Conservation (phyloP, 2,797 vertebrate species). For the Lutjanus argentimaculatus region DNA sequence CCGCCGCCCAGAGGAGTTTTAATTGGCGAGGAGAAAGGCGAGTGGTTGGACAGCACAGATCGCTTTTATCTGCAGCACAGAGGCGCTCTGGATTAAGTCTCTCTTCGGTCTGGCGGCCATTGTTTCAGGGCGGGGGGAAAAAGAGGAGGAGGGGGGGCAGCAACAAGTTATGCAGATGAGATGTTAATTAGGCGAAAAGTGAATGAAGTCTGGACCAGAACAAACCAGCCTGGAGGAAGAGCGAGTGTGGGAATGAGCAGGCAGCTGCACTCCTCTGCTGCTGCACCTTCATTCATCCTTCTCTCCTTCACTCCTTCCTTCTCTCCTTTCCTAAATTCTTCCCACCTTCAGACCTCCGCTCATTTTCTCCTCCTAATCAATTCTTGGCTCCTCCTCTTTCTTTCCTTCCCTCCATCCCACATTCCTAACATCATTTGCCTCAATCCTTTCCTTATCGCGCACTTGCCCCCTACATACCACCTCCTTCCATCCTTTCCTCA, state of each 20-base stretch:
- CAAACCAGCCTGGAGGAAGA: slow-evolving; percentile 89
- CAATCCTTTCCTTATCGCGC: not conserved
- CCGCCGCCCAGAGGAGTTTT: slow-evolving; percentile 74
- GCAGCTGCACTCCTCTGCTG: slow-evolving; percentile 71
- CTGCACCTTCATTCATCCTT: slow-evolving; percentile 23
- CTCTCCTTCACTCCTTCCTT: not conserved
- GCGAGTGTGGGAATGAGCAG: slow-evolving; percentile 71
- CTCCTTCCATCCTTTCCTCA: not conserved
- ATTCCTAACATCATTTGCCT: slow-evolving; percentile 25
- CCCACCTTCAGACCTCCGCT: no score
- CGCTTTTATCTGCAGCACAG: slow-evolving; percentile 90
- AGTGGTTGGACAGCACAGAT: slow-evolving; percentile 81
- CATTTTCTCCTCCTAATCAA: no score
- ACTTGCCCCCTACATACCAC: not conserved
- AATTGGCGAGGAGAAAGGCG: slow-evolving; percentile 82
- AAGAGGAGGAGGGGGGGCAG: slow-evolving; percentile 73
- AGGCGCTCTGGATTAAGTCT: slow-evolving; percentile 92
- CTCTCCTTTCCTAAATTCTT: not conserved
- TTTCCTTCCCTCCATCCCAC: not conserved
- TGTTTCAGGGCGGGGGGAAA: slow-evolving; percentile 84
- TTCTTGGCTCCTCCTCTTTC: not conserved
- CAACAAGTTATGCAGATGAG: slow-evolving; percentile 98
- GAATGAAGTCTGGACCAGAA: slow-evolving; percentile 95
- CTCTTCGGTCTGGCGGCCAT: slow-evolving; percentile 91
- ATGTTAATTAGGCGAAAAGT: slow-evolving; percentile 97